Conservation (phyloP, 1,140 invertebrate genomes). For the Gryon sp. region DNA sequence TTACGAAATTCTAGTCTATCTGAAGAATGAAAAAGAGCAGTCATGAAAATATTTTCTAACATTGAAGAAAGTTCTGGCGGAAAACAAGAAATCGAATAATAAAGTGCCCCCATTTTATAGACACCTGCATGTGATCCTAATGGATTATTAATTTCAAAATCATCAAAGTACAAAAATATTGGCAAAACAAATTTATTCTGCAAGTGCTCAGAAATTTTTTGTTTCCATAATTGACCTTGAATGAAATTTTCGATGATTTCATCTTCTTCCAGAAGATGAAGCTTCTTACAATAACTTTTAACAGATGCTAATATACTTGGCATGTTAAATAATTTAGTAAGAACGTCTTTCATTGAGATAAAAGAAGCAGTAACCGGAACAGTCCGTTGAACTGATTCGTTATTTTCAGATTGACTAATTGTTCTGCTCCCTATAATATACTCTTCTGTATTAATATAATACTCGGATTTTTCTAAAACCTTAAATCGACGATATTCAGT, state of each 20-base stretch:
- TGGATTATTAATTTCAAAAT: constrained; percentile 27
- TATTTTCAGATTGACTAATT: no score
- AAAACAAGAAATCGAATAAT: constrained; percentile 22
- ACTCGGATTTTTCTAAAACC: no score
- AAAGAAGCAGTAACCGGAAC: no score
- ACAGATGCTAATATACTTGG: constrained; percentile 9
- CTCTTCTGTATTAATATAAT: no score
- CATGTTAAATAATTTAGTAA: constrained; percentile 42
- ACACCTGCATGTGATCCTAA: constrained; percentile 19
- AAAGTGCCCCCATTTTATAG: constrained; percentile 18
- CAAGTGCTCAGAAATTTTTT: constrained; percentile 21
- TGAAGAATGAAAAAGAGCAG: constrained; percentile 28
- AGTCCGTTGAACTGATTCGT: no score
- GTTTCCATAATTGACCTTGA: constrained; percentile 32
- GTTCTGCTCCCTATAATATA: no score
- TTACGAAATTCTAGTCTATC: constrained; percentile 40
- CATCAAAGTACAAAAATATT: constrained; percentile 29
- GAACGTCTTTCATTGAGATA: no score
- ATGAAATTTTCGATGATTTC: constrained; percentile 37
- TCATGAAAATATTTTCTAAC: constrained; percentile 48
- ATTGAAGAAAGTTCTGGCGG: constrained; percentile 29
- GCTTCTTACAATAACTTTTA: constrained; percentile 13
- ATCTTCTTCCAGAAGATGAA: constrained; percentile 11
- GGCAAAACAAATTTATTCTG: constrained; percentile 16
- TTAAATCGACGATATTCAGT: no score